Evolutionary conservation across 2,888 invertebrate species (phyloP), one percentile per base, ranked within the genome.

Genomic region (Crocallis elinguaria): DNA sequence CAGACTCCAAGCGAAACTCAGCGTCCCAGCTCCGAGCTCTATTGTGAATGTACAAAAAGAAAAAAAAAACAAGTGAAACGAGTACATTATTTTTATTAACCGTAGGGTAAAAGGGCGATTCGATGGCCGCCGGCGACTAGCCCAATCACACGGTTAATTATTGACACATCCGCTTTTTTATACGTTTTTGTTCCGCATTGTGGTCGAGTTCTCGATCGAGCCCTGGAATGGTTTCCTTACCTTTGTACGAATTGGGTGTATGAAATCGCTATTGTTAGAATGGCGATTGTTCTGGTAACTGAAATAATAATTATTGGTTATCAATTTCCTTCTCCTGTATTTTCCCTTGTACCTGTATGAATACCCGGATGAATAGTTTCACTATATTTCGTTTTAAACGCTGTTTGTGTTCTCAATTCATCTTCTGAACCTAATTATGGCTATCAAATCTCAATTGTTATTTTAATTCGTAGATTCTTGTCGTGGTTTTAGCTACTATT

Each of bases 131-230:
- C 75, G 86, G 89, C 88, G 71, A 75, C 74, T 71, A 62, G 77
- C 77, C 74, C 72, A 81, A 85, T 89, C 88, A 81, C 84, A 83
- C 53, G 38, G 89, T 87, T 89, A 90, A 90, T 90, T 89, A 90
- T 89, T 87, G 89, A 89, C 89, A 88, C 89, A 88, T 88, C 89
- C 88, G 86, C 84, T 88, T 88, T 86, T 88, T 86, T 54, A 44
- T 54, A 33, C 46, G 45, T 21, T 73, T 42, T 38, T 25, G 17
- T 44, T 36, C 32, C 17, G 39, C 39, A 38, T 38, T 46, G 46
- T 33, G 45, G 50, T 49, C 9, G 36, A 9, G 21, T 44, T 25
- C 46, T 41, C 45, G 33, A 25, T 45, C 35, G 33, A 30, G 16
- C 37, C 19, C 29, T 21, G 17, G 25, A 56, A 30, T 25, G 44